Conservation (phyloP, 1,140 invertebrate genomes). For the Elysia chlorotica region DNA sequence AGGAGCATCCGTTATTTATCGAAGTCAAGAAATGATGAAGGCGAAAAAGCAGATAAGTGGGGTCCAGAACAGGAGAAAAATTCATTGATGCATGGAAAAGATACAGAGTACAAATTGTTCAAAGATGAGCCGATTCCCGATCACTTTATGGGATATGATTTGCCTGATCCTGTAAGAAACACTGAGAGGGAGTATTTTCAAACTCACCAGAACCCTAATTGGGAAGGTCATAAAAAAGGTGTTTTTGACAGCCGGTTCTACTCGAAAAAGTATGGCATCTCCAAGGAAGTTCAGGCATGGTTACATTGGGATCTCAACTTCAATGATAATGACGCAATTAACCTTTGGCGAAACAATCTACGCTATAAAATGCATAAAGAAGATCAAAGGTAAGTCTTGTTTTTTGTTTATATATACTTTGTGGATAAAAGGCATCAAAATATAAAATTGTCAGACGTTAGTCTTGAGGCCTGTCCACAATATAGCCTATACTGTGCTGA, state of each 20-base stretch:
- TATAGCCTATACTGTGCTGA: too few species aligned
- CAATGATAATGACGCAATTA: not conserved
- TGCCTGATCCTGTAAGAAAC: constrained; percentile 12
- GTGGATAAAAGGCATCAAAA: too few species aligned
- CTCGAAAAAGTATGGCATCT: constrained; percentile 1
- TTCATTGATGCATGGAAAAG: too few species aligned
- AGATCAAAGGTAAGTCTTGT: constrained; percentile 6
- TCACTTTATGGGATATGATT: not conserved
- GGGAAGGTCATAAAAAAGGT: not conserved
- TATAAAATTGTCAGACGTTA: too few species aligned
- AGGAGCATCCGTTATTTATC: too few species aligned
- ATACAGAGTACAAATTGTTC: not conserved
- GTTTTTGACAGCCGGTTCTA: not conserved
- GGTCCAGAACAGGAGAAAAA: too few species aligned
- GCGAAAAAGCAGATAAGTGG: too few species aligned
- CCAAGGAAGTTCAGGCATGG: not conserved
- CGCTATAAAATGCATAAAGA: not conserved
- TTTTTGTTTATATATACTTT: too few species aligned
- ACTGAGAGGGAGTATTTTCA: constrained; percentile 13
- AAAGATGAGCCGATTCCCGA: not conserved
- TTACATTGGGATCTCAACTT: constrained; percentile 13
- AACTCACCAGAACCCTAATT: not conserved
- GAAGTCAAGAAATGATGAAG: too few species aligned
- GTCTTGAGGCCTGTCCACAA: too few species aligned
- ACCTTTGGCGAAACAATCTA: too few species aligned